Evolutionary conservation across 1,140 invertebrate species (phyloP).

Genomic region (Phthorimaea operculella): DNA sequence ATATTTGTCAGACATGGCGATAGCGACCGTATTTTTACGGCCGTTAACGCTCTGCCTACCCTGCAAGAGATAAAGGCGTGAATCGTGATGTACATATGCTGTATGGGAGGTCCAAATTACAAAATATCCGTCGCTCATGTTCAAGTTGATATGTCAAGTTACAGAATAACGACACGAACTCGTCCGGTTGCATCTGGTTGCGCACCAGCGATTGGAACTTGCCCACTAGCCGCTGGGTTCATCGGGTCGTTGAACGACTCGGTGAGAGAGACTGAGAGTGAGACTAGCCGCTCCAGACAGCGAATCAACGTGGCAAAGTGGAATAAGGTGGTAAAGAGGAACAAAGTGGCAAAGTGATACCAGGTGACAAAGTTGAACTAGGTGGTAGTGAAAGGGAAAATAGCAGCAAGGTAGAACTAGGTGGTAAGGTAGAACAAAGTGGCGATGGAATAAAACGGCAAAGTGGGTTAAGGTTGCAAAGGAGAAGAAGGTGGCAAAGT

Average conservation of each 20-base stretch:
- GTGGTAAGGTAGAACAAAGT: not conserved
- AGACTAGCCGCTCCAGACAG: not conserved
- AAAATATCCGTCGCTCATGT: constrained; percentile 50
- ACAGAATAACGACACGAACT: constrained; percentile 62
- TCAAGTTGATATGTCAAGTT: constrained; percentile 56
- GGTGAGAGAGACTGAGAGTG: constrained; percentile 49
- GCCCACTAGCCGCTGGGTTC: constrained; percentile 44
- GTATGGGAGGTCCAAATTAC: too few relatives aligned
- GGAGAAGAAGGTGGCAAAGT: too few relatives aligned
- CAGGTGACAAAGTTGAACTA: not conserved
- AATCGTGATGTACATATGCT: too few relatives aligned
- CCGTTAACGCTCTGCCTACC: too few relatives aligned
- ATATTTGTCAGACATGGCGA: too few relatives aligned
- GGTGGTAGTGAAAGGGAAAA: too few relatives aligned
- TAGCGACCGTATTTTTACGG: too few relatives aligned
- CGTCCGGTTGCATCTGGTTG: constrained; percentile 51
- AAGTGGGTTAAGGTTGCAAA: too few relatives aligned
- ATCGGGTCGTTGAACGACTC: too few relatives aligned
- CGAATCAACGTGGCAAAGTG: not conserved
- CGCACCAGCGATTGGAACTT: constrained; percentile 46
- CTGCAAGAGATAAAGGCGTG: too few relatives aligned
- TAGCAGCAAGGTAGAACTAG: too few relatives aligned
- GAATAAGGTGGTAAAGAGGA: not conserved
- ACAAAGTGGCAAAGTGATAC: not conserved
- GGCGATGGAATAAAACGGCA: too few relatives aligned